These are phyloP conservation scores for Microcebus lehilahytsara DNA, from an alignment of 2,113 vertebrate species.

Conservation along the genomic window DNA sequence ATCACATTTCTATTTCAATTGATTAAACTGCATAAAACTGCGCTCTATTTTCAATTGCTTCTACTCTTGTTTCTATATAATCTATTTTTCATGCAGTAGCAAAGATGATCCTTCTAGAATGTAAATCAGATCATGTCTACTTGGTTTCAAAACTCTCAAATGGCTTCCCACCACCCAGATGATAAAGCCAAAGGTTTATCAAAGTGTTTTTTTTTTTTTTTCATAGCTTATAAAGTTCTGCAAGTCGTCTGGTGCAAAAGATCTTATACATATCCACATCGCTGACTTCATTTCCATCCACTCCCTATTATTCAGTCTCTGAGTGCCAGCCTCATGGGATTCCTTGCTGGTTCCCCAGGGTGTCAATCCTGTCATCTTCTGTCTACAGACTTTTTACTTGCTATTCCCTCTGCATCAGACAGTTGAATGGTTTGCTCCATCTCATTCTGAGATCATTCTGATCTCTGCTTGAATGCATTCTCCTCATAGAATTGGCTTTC, in stretches of 20 bases:
- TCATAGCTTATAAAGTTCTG: neutral
- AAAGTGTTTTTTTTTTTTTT: too few species aligned
- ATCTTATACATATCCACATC: neutral
- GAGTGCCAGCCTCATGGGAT: neutral
- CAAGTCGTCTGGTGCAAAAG: too few species aligned
- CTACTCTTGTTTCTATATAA: neutral
- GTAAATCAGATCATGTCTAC: neutral
- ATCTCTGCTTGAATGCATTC: neutral
- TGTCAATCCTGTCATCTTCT: too few species aligned
- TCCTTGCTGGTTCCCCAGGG: neutral
- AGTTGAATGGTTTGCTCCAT: neutral
- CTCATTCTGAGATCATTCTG: too few species aligned
- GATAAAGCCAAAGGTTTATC: neutral
- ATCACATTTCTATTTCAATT: neutral
- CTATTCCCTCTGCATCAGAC: neutral
- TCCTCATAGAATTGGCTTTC: neutral
- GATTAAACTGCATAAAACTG: neutral
- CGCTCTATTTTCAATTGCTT: neutral
- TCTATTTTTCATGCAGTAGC: neutral
- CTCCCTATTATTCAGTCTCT: neutral
- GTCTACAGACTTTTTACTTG: neutral
- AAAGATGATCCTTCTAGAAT: neutral
- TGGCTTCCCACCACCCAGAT: neutral
- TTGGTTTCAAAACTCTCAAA: neutral
- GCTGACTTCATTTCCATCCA: neutral